Evolutionary conservation across 2,888 invertebrate species (phyloP), one percentile per base, ranked within the genome.

Genomic region (Nomada fabriciana): DNA sequence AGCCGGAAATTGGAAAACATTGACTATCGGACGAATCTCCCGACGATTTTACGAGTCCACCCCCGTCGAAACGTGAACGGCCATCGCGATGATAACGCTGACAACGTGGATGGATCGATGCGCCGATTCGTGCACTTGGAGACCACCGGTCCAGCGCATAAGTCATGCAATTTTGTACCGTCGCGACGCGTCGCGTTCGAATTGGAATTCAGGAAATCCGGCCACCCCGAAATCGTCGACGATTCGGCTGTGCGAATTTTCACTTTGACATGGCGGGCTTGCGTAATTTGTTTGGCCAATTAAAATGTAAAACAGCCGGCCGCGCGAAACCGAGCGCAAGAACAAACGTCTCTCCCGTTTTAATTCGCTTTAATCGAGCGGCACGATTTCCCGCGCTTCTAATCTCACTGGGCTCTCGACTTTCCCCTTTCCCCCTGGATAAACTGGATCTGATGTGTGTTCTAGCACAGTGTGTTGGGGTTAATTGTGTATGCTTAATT

Each of bases 1-100:
- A 57, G 64, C 57, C 86, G 90, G 90, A 90, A 90, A 90, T 90
- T 89, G 89, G 86, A 90, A 90, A 90, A 90, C 89, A 89, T 85
- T 85, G 86, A 72, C 79, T 83, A 89, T 88, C 87, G 84, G 52
- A 47, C 63, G 80, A 79, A 88, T 89, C 85, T 83, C 77, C 67
- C 75, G 71, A 64, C 77, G 84, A 88, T 88, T 89, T 89, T 89
- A 87, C 88, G 89, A 88, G 88, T 57, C 68, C 52, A 13, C 47
- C 68, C 75, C 57, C 43, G 76, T 55, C 43, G 65, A 23, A 47
- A 47, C 11, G 15, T 50, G 74, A 75, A 53, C 77, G 57, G 68
- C 70, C 43, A 76, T 81, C 78, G 70, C 25, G 65, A 55, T 29
- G 73, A 82, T 85, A 85, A 53, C 61, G 64, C 23, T 36, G 77